A percentile compares a stretch with the other conserved stretches of the same genome.
Evolutionary conservation across 2,113 vertebrate genomes (phyloP).

Genomic region (Sarotherodon lohbergeri): DNA sequence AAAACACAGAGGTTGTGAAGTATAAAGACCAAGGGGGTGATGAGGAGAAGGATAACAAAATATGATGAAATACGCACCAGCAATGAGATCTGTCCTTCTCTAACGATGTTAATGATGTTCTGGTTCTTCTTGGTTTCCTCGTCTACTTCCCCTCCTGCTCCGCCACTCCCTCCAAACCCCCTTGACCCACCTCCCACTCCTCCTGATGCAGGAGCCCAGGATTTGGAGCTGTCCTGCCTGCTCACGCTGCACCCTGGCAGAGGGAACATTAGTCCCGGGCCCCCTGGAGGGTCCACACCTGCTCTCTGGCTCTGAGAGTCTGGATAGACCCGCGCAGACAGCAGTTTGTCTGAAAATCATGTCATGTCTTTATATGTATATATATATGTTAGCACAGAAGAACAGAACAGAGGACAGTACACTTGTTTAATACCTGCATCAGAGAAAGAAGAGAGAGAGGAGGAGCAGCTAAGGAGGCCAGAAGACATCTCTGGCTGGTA

Average conservation of each 20-base stretch:
- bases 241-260: conserved; percentile 53
- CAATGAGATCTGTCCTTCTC: conserved; percentile 94
- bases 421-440: conserved; percentile 37
- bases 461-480: conserved; percentile 72
- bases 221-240: conserved; percentile 68
- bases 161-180: conserved; percentile 74
- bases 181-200: conserved; percentile 28
- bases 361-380: background rate
- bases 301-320: conserved; percentile 73
- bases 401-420: background rate
- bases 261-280: conserved; percentile 75
- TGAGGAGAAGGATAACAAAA: background rate
- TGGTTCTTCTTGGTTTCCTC: conserved; percentile 88
- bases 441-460: conserved; percentile 65
- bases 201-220: conserved; percentile 67
- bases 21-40: background rate
- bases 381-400: background rate
- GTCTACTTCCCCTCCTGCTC: conserved; percentile 54
- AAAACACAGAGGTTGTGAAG: no score
- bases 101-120: conserved; percentile 94
- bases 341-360: conserved; percentile 72
- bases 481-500: conserved; percentile 67
- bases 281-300: conserved; percentile 66
- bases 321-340: conserved; percentile 73
- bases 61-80: conserved; percentile 75